Evolutionary conservation across 2,888 invertebrate genomes (phyloP), one percentile per base, ranked within the genome.

Genomic region (Drosophila villosipedis): DNA sequence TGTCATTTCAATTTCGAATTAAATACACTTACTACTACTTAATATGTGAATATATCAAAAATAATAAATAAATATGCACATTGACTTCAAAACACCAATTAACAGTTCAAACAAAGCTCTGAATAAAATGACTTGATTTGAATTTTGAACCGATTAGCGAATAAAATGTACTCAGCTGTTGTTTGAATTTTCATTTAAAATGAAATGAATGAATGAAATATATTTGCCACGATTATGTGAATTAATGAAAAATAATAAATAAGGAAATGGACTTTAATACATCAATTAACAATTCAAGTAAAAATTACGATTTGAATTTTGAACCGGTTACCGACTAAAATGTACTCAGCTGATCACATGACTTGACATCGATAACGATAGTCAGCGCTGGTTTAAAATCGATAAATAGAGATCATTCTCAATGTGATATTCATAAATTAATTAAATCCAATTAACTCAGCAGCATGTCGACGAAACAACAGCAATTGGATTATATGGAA

Each of bases 401-500:
- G 3, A 10, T 6, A 6, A 25, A 10, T 54, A 22, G 31, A 41
- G 54, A 61, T 70, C 72, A n/a, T n/a, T 30, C 6, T 28, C 39
- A 49, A 35, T 19, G 30, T 3, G 33, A 53, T n/a, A 30, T 43
- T 43, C 58, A 41, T 30, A 14, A 64, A 54, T 52, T 30, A 65
- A 64, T 80, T 62, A 14, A 80, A 30, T 6, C 9, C 41, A 74
- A 74, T 68, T 78, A n/a, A 52, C 14, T 22, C 3, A 25, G 0
- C 19, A 68, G 55, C 30, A 78, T 84, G 78, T 62, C 77, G 7
- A 72, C 66, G 33, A 49, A 57, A 9, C 58, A 73, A n/a, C 64
- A 76, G 25, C 92, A 92, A 65, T 70, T 88, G 60, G 69, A 64
- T 31, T 92, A 91, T 61, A 91, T 92, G 61, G 80, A 90, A 37